These are phyloP conservation scores for Melipona quadrifasciata DNA, from an alignment of 1,140 invertebrate species.

Conservation along the genomic window DNA sequence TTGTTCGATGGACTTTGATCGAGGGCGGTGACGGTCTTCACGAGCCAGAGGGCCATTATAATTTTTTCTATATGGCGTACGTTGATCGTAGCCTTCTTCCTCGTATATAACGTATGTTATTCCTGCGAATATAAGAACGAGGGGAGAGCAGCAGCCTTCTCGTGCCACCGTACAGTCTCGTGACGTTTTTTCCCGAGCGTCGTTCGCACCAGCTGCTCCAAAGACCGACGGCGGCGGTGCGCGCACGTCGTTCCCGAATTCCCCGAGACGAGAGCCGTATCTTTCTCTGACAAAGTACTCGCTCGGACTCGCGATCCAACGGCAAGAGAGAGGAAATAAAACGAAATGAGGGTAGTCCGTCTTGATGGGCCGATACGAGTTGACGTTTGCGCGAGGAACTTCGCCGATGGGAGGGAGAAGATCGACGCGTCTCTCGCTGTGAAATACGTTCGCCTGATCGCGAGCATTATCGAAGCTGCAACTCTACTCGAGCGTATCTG, in stretches of 20 bases:
- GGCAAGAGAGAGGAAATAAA: constrained; percentile 72
- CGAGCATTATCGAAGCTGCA: no score
- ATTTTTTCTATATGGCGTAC: constrained; percentile 2
- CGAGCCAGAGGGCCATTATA: neutral
- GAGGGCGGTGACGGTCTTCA: no score
- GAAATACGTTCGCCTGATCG: neutral
- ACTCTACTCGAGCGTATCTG: no score
- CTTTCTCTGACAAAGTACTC: constrained; percentile 83
- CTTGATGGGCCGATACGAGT: neutral
- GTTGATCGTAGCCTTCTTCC: neutral
- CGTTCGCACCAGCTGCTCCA: constrained; percentile 57
- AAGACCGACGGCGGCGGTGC: constrained; percentile 39
- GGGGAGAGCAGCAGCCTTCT: neutral
- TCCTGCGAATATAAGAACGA: constrained; percentile 11
- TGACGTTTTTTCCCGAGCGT: constrained; percentile 44
- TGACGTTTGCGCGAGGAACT: neutral
- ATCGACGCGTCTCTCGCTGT: neutral
- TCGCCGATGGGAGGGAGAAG: no score
- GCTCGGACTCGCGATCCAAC: constrained; percentile 76
- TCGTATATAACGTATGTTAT: constrained; percentile 20
- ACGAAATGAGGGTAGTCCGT: constrained; percentile 10
- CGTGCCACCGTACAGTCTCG: constrained; percentile 26
- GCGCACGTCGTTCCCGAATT: constrained; percentile 85
- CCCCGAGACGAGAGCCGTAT: constrained; percentile 84
- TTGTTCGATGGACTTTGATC: neutral